Evolutionary conservation across 2,888 invertebrate genomes (phyloP), one percentile per base, ranked within the genome.

Genomic region (Homarus gammarus): DNA sequence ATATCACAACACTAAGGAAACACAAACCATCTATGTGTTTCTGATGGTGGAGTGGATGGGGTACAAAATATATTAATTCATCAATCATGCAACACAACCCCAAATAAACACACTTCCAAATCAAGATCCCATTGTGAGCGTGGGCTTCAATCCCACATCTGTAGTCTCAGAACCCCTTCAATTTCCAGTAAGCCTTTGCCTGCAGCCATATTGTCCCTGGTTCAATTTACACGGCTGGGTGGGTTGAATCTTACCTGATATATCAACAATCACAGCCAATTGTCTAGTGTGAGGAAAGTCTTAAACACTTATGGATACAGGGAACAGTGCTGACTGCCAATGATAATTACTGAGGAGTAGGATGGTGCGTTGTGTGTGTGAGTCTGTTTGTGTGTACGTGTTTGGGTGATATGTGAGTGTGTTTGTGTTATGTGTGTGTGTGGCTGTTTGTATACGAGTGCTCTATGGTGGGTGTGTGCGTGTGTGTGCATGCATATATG

Each of bases 151-250:
- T 84, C 75, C 84, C 73, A 56, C 73, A 56, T 84, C 73, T 84
- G 84, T 84, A 84, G 84, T 84, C 75, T 75, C 56, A 36, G 72
- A 15, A 61, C 56, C 78, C 61, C 85, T 85, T 85, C 85, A 85
- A 85, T 85, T 85, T 78, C 85, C 78, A 77, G 73, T 85, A 78
- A 85, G 85, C 85, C 77, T 79, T 36, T 73, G 81, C 87, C 81
- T 33, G 72, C 87, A 73, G 87, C 79, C 81, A 73, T 81, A 87
- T 87, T 87, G 87, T 87, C 87, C 40, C 87, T n/a, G 87, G 81
- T 81, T 87, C 87, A 87, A 87, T 87, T 87, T 87, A 87, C 81
- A 87, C 87, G 87, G 56, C 68, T 70, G 79, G 81, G 40, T 81
- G 87, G 79, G 40, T 40, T 56, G 79, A 75, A 61, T 79, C 87